Percentiles rank a stretch among this genome's conserved stretches.
phyloP scores from a whole-genome alignment of 2,888 invertebrate species.

The Zaprionus obscuricornis region DNA sequence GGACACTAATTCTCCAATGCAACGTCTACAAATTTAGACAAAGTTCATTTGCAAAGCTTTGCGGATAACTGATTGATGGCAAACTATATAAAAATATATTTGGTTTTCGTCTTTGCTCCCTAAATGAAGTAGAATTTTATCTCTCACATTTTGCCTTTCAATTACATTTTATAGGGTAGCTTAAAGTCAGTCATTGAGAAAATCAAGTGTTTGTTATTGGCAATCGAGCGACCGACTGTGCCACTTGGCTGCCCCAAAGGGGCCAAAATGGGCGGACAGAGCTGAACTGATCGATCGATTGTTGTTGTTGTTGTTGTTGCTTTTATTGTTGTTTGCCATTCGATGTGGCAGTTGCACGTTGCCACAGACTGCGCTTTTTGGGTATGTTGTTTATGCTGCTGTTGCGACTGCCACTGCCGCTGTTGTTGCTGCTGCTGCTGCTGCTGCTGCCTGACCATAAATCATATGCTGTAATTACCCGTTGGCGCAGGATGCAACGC shows the following conservation, averaged over 20 bases:
- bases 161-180: too few relatives aligned
- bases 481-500: conserved; percentile 80
- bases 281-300: conserved; percentile 81
- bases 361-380: too few relatives aligned
- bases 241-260: conserved; percentile 62
- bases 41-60: too few relatives aligned
- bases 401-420: not conserved
- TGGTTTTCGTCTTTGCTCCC: too few relatives aligned
- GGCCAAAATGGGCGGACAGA: conserved; percentile 79
- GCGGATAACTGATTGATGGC: too few relatives aligned
- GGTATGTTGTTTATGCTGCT: conserved; percentile 3
- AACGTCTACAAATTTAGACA: too few relatives aligned
- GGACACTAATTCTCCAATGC: too few relatives aligned
- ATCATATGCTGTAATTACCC: conserved; percentile 83
- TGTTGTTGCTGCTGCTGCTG: conserved; percentile 8
- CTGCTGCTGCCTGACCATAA: conserved; percentile 73
- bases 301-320: conserved; percentile 38
- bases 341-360: conserved; percentile 3
- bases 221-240: conserved; percentile 12
- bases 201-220: too few relatives aligned
- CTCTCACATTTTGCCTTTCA: too few relatives aligned
- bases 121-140: too few relatives aligned
- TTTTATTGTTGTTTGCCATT: conserved; percentile 6
- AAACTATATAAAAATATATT: too few relatives aligned
- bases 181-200: too few relatives aligned